Evolutionary conservation across 2,888 invertebrate species (phyloP), one percentile per base, ranked within the genome.

Genomic region (Phlogophora meticulosa): DNA sequence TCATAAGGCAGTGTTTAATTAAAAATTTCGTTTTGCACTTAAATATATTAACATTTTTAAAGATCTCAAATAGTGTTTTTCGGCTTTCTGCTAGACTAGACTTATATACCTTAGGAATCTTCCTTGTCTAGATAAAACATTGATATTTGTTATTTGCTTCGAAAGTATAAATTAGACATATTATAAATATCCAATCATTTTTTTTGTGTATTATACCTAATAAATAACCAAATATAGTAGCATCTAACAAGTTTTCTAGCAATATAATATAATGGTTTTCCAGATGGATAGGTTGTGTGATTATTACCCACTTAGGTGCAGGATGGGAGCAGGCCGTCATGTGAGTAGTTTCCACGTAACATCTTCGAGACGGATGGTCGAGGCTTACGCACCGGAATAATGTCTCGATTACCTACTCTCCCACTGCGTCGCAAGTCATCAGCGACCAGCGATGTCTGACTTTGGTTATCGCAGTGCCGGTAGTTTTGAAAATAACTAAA

Each of bases 301-400:
- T 84, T 80, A 84, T 84, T 78, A 74, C 64, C 78, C 80, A 78
- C 81, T 83, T 80, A 78, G 64, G 62, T 75, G 71, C 46, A 64
- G 51, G 65, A 68, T 72, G 73, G 80, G 76, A 71, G 76, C 64
- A 78, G 76, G 76, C 77, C 74, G 75, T 79, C 82, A 80, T 82
- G 84, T 80, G 86, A 88, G 88, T 87, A 89, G 87, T 89, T 91
- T 91, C 86, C 89, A 87, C 86, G 87, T 89, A 85, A 84, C 87
- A 78, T 87, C 85, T 82, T 85, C 81, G 87, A 78, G 85, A 86
- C 80, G 88, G 87, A 85, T 88, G 88, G 90, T 86, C 86, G 89
- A 86, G 82, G 82, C 88, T 88, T 88, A 91, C 90, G 87, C 88
- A 89, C 88, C 87, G 92, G 90, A 92, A 92, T 93, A 92, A 93